Conservation (phyloP, 2,888 invertebrate genomes). For the Tipula confusa region DNA sequence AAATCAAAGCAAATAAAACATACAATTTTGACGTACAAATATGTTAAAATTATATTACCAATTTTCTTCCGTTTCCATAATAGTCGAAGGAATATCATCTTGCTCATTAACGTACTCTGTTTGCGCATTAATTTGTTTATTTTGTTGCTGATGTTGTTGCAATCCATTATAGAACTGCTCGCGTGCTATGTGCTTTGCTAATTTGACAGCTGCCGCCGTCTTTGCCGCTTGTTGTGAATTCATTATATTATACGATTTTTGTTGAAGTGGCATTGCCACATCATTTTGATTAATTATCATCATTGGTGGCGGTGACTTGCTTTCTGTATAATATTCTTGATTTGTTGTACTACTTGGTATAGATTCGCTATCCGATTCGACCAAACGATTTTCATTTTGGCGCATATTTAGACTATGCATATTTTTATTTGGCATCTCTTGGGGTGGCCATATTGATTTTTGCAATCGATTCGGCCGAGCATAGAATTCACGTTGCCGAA, state of each 20-base stretch:
- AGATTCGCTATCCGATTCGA: background rate
- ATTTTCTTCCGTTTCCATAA: slow-evolving; percentile 31
- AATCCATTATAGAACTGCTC: slow-evolving; percentile 33
- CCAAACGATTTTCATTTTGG: background rate
- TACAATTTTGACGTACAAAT: background rate
- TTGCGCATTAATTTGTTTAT: background rate
- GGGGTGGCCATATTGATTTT: slow-evolving; percentile 66
- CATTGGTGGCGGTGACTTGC: background rate
- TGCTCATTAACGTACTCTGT: background rate
- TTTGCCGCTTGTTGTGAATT: slow-evolving; percentile 26
- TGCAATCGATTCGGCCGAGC: slow-evolving; percentile 73
- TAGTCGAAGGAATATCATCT: background rate
- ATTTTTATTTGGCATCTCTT: slow-evolving; percentile 26
- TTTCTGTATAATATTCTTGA: slow-evolving; percentile 9
- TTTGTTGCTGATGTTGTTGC: slow-evolving; percentile 20
- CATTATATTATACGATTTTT: slow-evolving; percentile 28
- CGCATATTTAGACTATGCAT: slow-evolving; percentile 20
- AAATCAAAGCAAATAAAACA: background rate
- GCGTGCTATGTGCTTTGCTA: slow-evolving; percentile 31
- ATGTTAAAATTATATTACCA: background rate
- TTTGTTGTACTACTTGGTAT: background rate
- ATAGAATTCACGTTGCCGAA: slow-evolving; percentile 68
- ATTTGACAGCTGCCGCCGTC: slow-evolving; percentile 3
- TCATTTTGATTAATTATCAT: slow-evolving; percentile 13
- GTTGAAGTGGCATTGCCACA: slow-evolving; percentile 29